phyloP scores from a whole-genome alignment of 2,113 vertebrate genomes.

The Pluvianellus socialis region DNA sequence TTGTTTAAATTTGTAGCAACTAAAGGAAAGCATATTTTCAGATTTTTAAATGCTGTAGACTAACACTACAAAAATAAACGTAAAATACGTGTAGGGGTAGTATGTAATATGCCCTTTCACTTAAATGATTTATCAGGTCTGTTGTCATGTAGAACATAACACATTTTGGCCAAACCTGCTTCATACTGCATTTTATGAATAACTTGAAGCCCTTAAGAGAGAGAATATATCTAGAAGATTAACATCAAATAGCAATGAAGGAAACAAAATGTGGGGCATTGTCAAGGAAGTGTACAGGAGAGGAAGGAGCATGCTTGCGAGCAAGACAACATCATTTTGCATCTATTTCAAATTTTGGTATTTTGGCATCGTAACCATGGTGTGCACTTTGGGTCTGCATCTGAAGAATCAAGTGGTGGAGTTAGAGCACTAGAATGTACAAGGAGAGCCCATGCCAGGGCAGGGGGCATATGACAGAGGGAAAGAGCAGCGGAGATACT shows the following conservation, averaged over 20 bases:
- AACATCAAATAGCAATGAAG: neutral
- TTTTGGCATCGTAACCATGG: neutral
- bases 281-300: neutral
- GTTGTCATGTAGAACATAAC: neutral
- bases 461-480: neutral
- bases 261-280: neutral
- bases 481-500: neutral
- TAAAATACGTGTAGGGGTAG: neutral
- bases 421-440: neutral
- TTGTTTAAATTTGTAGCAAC: neutral
- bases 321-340: neutral
- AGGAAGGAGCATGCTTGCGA: neutral
- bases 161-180: neutral
- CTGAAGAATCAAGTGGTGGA: neutral
- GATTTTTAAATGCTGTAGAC: neutral
- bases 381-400: neutral
- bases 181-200: neutral
- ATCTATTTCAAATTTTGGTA: neutral
- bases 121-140: neutral
- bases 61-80: neutral
- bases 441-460: neutral
- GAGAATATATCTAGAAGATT: neutral
- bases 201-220: neutral
- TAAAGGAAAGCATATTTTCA: neutral
- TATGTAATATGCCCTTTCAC: neutral